These are phyloP conservation scores for Psammodynastes pulverulentus DNA, from an alignment of 2,113 vertebrate species.

Conservation along the genomic window DNA sequence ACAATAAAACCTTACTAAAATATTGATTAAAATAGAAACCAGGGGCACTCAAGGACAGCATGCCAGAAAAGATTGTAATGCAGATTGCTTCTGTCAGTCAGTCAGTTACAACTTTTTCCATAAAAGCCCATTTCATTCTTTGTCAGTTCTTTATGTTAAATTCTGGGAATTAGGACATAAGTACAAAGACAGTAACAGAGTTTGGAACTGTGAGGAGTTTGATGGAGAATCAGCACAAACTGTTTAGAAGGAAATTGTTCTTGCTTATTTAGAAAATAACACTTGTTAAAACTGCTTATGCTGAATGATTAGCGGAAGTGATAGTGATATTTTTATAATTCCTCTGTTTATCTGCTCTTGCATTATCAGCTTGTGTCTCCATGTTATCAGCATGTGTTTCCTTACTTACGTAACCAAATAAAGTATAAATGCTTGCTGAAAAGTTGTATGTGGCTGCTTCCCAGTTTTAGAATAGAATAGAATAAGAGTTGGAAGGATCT, in stretches of 20 bases:
- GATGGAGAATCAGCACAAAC: not conserved
- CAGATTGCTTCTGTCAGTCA: not conserved
- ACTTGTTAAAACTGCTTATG: not conserved
- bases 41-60: not conserved
- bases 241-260: not conserved
- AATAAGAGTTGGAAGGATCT: no score
- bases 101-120: not conserved
- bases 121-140: not conserved
- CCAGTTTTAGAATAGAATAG: no score
- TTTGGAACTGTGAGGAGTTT: not conserved
- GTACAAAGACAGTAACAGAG: not conserved
- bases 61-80: not conserved
- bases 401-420: not conserved
- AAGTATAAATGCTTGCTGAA: not conserved
- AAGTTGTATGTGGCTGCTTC: no score
- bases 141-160: not conserved
- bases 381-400: no score
- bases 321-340: not conserved
- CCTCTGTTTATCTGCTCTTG: not conserved
- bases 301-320: not conserved
- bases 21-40: not conserved
- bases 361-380: not conserved
- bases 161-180: not conserved
- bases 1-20: not conserved
- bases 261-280: not conserved